Conservation (phyloP, 2,888 invertebrate genomes). For the Petrolisthes manimaculis region DNA sequence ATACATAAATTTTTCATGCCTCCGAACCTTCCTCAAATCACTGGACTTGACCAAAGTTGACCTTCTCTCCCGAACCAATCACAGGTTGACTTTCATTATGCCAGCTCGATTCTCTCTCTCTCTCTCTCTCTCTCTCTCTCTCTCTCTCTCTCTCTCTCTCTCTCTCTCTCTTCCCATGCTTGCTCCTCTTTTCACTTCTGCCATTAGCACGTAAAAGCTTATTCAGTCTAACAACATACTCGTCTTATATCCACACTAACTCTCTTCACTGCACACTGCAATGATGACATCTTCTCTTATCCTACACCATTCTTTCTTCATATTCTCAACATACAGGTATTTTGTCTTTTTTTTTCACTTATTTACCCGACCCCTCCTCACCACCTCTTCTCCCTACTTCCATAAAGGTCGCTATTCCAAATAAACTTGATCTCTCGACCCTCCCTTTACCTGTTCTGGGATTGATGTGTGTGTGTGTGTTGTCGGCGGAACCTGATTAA, state of each 20-base stretch:
- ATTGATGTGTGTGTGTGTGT: neutral
- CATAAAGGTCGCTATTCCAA: constrained; percentile 14
- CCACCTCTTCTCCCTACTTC: neutral
- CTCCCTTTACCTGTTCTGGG: constrained; percentile 13
- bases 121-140: constrained; percentile 11
- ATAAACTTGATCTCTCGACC: constrained; percentile 25
- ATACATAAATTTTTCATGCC: neutral
- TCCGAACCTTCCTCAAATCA: neutral
- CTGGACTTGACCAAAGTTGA: no score
- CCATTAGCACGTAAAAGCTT: neutral
- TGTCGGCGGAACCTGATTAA: constrained; percentile 19
- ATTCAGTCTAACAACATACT: neutral
- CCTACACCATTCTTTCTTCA: neutral
- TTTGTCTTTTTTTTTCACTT: constrained; percentile 16
- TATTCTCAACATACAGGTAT: neutral
- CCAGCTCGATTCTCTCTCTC: neutral
- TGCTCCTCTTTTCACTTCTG: neutral
- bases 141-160: constrained; percentile 21
- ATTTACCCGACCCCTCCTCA: neutral
- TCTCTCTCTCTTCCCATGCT: neutral
- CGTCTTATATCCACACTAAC: neutral
- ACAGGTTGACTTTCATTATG: neutral
- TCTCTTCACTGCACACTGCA: neutral
- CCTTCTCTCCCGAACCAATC: no score
- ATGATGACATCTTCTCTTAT: neutral